Evolutionary conservation across 2,797 vertebrate species (phyloP).

Genomic region (Ispidina picta): DNA sequence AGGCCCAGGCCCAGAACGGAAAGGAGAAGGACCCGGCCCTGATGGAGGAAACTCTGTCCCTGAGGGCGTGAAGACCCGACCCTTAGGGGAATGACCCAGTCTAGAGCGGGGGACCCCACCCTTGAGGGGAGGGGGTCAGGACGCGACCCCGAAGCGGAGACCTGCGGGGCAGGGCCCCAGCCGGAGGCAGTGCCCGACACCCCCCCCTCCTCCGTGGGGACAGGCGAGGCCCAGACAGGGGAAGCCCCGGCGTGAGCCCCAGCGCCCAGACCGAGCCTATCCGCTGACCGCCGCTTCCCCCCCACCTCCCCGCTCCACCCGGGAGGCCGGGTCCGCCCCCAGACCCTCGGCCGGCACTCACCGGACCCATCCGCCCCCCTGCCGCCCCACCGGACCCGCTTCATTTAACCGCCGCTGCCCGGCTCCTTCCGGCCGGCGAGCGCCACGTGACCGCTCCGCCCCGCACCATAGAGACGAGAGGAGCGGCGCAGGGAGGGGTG

Average conservation of each 20-base stretch:
- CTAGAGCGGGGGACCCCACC: neutral
- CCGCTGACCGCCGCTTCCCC: too few species aligned
- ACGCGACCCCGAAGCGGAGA: neutral
- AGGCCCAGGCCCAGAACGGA: neutral
- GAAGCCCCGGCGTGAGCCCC: neutral
- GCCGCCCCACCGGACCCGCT: neutral
- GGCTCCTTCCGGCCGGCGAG: neutral
- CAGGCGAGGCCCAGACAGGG: neutral
- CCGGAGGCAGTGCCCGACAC: neutral
- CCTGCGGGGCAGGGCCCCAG: neutral
- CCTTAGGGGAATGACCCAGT: neutral
- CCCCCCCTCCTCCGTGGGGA: neutral
- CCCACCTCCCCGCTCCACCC: neutral
- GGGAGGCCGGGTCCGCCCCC: too few species aligned
- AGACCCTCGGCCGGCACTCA: neutral
- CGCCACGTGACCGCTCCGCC: slow-evolving; percentile 44
- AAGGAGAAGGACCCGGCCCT: too few species aligned
- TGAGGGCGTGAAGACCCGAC: neutral
- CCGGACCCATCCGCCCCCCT: neutral
- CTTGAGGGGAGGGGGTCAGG: too few species aligned
- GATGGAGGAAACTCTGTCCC: neutral
- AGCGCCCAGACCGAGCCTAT: neutral
- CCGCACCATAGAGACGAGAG: slow-evolving; percentile 47
- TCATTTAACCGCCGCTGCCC: neutral
- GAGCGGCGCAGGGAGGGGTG: too few species aligned